A percentile compares a stretch with the other conserved stretches of the same genome.
phyloP scores from a whole-genome alignment of 64 coral and sea anemone genomes.

The Platygyra sinensis region DNA sequence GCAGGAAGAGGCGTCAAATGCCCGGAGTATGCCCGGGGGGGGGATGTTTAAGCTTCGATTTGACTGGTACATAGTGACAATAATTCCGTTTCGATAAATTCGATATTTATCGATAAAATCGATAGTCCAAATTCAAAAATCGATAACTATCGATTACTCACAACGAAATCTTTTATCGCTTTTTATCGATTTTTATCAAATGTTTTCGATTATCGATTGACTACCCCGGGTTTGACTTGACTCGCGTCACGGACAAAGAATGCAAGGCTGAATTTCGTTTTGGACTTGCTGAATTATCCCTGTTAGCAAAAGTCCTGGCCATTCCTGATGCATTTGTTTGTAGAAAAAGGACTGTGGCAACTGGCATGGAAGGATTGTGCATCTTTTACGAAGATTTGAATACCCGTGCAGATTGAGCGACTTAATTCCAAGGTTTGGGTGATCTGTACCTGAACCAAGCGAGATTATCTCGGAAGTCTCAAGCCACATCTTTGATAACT shows the following conservation, averaged over 20 bases:
- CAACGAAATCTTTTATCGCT: no score
- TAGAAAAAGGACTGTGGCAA: constrained; percentile 41
- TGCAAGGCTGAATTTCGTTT: constrained; percentile 58
- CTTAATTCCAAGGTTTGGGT: constrained; percentile 44
- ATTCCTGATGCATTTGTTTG: constrained; percentile 45
- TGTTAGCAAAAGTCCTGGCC: constrained; percentile 1
- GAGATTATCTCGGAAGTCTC: constrained; percentile 13
- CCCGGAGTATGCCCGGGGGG: no score
- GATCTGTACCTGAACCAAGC: constrained; percentile 51
- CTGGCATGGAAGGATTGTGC: constrained; percentile 30
- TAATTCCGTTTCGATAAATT: no score
- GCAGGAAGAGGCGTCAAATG: no score
- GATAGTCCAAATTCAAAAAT: no score
- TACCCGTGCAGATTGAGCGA: constrained; percentile 46
- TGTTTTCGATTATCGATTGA: no score
- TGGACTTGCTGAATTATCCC: background rate
- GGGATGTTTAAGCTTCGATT: no score
- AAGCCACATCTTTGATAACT: background rate
- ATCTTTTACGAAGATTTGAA: constrained; percentile 30
- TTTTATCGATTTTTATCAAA: no score
- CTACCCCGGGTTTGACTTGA: constrained; percentile 36
- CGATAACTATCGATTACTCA: no score
- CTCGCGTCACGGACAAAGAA: constrained; percentile 15
- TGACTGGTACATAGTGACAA: no score
- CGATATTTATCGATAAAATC: no score